These are phyloP conservation scores for Nephrotoma flavescens DNA, from an alignment of 2,888 invertebrate genomes.

Conservation along the genomic window DNA sequence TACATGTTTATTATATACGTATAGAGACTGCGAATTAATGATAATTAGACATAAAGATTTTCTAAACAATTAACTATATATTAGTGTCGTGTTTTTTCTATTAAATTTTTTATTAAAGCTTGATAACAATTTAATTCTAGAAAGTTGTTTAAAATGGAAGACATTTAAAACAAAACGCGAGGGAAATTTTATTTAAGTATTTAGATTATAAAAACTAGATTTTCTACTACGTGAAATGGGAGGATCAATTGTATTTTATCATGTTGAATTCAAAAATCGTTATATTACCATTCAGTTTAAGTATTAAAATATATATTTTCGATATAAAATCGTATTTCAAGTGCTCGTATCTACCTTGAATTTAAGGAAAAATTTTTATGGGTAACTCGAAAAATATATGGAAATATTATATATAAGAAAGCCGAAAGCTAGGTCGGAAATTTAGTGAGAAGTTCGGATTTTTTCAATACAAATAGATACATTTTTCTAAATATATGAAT, in stretches of 20 bases:
- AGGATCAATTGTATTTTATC: not conserved
- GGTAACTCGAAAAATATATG: not conserved
- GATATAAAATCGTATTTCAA: not conserved
- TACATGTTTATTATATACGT: not conserved
- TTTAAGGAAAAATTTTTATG: not conserved
- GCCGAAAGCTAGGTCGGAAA: no score
- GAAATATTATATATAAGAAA: not conserved
- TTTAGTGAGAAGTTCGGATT: no score
- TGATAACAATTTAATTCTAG: no score
- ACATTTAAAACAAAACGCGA: not conserved
- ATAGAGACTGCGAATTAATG: not conserved
- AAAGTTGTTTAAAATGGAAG: no score
- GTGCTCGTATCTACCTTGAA: not conserved
- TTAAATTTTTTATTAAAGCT: not conserved
- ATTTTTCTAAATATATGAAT: no score
- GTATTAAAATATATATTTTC: not conserved
- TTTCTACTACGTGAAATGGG: not conserved
- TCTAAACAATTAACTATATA: not conserved
- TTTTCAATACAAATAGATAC: no score
- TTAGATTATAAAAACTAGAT: not conserved
- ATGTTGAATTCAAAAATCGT: not conserved
- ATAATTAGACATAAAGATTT: not conserved
- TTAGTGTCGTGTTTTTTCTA: not conserved
- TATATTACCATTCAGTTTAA: not conserved
- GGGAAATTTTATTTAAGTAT: not conserved